Evolutionary conservation across 2,113 vertebrate species (phyloP).

Genomic region (Tyto alba): DNA sequence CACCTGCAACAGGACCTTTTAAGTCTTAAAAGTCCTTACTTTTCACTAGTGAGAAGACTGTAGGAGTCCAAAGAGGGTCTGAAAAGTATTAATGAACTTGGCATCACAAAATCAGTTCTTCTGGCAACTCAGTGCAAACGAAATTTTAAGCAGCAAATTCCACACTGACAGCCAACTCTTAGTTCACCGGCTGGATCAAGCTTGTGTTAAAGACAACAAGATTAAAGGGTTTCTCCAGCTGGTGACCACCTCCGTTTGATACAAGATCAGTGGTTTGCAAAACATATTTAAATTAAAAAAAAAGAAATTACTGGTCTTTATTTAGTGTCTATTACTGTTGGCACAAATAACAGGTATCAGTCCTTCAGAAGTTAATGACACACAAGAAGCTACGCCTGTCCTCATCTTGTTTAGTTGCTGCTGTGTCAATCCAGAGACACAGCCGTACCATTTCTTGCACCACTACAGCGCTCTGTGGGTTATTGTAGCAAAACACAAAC

Average conservation of each 20-base stretch:
- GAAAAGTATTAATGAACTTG: background rate
- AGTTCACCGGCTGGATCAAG: background rate
- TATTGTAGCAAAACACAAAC: background rate
- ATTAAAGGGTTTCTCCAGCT: background rate
- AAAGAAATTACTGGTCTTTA: background rate
- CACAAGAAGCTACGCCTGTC: background rate
- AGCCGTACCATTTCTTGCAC: fast-evolving
- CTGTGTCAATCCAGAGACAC: background rate
- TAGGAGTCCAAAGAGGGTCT: background rate
- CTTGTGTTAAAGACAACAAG: background rate
- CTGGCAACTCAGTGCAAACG: background rate
- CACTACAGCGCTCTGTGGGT: background rate
- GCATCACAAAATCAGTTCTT: background rate
- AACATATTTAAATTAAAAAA: background rate
- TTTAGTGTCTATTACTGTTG: background rate
- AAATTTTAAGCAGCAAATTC: background rate
- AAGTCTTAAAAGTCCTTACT: background rate
- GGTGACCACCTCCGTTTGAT: background rate
- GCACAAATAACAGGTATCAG: background rate
- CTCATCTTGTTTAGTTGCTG: background rate
- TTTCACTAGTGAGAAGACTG: background rate
- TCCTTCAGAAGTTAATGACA: background rate
- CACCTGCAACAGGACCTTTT: background rate
- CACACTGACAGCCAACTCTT: background rate
- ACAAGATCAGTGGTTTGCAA: background rate